Evolutionary conservation across 30 jellyfish, hydroid and myxozoan species (phyloP).

Genomic region (Hydra vulgaris): DNA sequence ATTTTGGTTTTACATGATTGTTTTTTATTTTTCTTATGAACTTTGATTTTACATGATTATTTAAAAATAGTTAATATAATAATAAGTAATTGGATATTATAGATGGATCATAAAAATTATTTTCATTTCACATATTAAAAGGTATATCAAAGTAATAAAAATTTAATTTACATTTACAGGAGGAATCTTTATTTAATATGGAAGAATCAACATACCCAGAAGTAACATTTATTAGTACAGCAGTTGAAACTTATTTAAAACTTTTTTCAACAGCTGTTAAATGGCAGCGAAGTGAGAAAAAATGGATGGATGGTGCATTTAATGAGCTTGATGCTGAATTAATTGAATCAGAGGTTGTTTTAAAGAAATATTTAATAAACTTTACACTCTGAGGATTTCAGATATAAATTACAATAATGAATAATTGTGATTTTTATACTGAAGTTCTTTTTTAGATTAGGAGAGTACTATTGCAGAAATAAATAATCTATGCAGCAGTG

Average conservation of each 20-base stretch:
- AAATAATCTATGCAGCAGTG: too few relatives aligned
- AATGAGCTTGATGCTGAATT: slow-evolving; percentile 71
- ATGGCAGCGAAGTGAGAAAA: slow-evolving; percentile 91
- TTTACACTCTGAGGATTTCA: too few relatives aligned
- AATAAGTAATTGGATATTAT: neutral
- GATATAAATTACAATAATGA: too few relatives aligned
- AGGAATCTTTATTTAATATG: slow-evolving; percentile 81
- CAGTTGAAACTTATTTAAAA: slow-evolving; percentile 74
- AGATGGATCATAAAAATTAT: too few relatives aligned
- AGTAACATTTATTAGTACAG: slow-evolving; percentile 39
- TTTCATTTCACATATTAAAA: neutral
- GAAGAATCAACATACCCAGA: slow-evolving; percentile 86
- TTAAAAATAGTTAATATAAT: neutral
- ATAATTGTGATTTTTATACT: too few relatives aligned
- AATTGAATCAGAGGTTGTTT: slow-evolving; percentile 74
- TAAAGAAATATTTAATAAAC: too few relatives aligned
- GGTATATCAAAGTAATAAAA: neutral
- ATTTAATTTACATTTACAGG: slow-evolving; percentile 38
- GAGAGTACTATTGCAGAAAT: too few relatives aligned
- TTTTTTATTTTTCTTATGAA: neutral
- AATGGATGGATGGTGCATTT: slow-evolving; percentile 97
- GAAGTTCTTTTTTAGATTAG: too few relatives aligned
- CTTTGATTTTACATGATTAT: neutral
- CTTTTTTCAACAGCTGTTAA: slow-evolving; percentile 69
- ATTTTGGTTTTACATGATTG: neutral